These are phyloP conservation scores for Nixonia krombeini DNA, from an alignment of 1,140 invertebrate genomes.

Conservation along the genomic window DNA sequence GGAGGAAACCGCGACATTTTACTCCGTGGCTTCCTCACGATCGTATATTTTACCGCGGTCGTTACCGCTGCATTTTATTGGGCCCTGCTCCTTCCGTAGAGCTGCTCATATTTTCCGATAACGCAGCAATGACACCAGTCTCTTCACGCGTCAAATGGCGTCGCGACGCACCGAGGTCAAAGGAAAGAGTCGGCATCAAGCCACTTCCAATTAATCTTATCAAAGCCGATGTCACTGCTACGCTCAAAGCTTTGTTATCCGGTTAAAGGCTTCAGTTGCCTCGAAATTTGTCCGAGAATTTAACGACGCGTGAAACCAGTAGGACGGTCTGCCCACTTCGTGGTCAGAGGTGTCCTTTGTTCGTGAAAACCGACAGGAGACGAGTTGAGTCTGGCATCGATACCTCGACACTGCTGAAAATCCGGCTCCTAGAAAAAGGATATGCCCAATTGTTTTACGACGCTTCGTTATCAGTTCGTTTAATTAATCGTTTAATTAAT, in stretches of 20 bases:
- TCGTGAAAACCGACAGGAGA: too few relatives aligned
- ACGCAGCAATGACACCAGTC: too few relatives aligned
- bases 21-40: too few relatives aligned
- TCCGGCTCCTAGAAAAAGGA: too few relatives aligned
- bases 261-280: slow-evolving; percentile 10
- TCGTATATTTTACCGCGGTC: too few relatives aligned
- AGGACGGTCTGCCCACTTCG: slow-evolving; percentile 6
- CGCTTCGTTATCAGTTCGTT: too few relatives aligned
- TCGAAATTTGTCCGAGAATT: slow-evolving; percentile 17
- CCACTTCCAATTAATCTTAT: slow-evolving; percentile 31
- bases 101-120: slow-evolving; percentile 2
- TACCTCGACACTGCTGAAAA: too few relatives aligned
- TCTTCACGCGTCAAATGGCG: slow-evolving; percentile 7
- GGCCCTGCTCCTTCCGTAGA: slow-evolving; percentile 3
- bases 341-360: slow-evolving; percentile 11
- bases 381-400: too few relatives aligned
- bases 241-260: slow-evolving; percentile 29
- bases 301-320: slow-evolving; percentile 21
- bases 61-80: slow-evolving; percentile 16
- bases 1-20: background rate
- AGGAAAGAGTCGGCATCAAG: slow-evolving; percentile 26
- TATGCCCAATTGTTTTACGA: too few relatives aligned
- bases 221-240: slow-evolving; percentile 25
- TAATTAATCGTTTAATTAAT: too few relatives aligned
- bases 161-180: background rate